phyloP scores from a whole-genome alignment of 2,888 invertebrate species.

The Sphaerophoria taeniata region DNA sequence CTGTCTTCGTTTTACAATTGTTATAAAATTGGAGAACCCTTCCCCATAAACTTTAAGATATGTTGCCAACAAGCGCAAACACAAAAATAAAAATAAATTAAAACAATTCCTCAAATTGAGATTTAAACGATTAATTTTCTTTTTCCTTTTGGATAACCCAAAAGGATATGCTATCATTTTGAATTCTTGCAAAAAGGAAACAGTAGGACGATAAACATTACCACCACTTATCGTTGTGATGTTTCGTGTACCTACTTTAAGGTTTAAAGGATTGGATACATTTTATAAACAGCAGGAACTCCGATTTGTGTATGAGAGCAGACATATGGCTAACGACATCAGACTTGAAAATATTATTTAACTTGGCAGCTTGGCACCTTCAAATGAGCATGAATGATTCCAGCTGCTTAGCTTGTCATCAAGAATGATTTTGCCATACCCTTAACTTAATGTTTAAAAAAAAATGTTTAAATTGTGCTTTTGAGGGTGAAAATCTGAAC shows the following conservation, averaged over 20 bases:
- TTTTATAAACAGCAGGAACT: slow-evolving; percentile 27
- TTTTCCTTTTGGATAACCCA: not conserved
- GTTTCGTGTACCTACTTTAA: not conserved
- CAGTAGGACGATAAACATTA: slow-evolving; percentile 50
- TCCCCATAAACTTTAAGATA: too few relatives aligned
- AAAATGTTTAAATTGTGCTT: not conserved
- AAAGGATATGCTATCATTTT: slow-evolving; percentile 34
- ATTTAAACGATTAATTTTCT: not conserved
- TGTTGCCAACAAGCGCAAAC: too few relatives aligned
- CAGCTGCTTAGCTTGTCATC: slow-evolving; percentile 1
- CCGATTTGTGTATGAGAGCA: slow-evolving; percentile 18
- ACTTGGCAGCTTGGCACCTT: slow-evolving; percentile 15
- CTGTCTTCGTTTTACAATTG: too few relatives aligned
- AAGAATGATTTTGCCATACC: not conserved
- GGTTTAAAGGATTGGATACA: slow-evolving; percentile 9
- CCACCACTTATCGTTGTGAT: not conserved
- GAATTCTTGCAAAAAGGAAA: slow-evolving; percentile 34
- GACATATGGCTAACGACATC: slow-evolving; percentile 28
- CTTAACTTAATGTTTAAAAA: not conserved
- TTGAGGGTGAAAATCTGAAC: slow-evolving; percentile 13
- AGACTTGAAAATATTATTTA: slow-evolving; percentile 17
- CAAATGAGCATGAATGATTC: not conserved
- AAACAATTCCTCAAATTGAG: too few relatives aligned
- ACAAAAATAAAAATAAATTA: too few relatives aligned
- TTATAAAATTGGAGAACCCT: too few relatives aligned